Evolutionary conservation across 2,888 invertebrate genomes (phyloP).

Genomic region (Idaea biselata): DNA sequence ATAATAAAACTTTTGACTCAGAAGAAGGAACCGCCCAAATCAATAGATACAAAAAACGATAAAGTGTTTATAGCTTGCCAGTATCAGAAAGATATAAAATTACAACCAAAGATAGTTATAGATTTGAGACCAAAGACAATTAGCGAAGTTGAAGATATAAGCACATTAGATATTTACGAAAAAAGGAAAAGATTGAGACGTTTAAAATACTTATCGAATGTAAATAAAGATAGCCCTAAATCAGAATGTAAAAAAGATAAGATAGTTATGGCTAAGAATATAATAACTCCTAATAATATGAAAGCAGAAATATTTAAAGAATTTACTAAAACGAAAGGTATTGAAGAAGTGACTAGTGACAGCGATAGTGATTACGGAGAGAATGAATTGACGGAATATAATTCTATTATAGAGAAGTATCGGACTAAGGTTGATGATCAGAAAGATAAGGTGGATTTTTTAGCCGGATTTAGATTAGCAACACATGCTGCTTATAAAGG

Average conservation of each 20-base stretch:
- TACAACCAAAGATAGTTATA: slow-evolving; percentile 65
- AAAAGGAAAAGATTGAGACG: slow-evolving; percentile 71
- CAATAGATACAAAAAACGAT: slow-evolving; percentile 54
- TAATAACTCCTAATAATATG: slow-evolving; percentile 68
- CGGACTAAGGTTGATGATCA: slow-evolving; percentile 60
- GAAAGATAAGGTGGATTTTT: slow-evolving; percentile 78
- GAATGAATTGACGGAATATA: slow-evolving; percentile 70
- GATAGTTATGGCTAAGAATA: slow-evolving; percentile 32
- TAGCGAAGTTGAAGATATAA: slow-evolving; percentile 57
- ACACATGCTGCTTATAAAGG: slow-evolving; percentile 82
- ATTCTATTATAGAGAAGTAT: slow-evolving; percentile 75
- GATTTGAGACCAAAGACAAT: slow-evolving; percentile 52
- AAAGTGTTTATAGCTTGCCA: slow-evolving; percentile 64
- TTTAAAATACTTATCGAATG: slow-evolving; percentile 58
- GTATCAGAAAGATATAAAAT: slow-evolving; percentile 63
- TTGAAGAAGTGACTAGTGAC: slow-evolving; percentile 63
- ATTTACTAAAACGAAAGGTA: slow-evolving; percentile 49
- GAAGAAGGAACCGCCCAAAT: slow-evolving; percentile 49
- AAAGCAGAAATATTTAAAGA: slow-evolving; percentile 65
- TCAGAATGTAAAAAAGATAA: slow-evolving; percentile 39
- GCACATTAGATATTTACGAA: slow-evolving; percentile 78
- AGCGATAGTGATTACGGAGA: slow-evolving; percentile 76
- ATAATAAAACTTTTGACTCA: slow-evolving; percentile 42
- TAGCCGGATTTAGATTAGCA: slow-evolving; percentile 82
- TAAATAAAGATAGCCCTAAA: slow-evolving; percentile 46